Evolutionary conservation across 2,113 vertebrate species (phyloP).

Genomic region (Orthonyx spaldingii): DNA sequence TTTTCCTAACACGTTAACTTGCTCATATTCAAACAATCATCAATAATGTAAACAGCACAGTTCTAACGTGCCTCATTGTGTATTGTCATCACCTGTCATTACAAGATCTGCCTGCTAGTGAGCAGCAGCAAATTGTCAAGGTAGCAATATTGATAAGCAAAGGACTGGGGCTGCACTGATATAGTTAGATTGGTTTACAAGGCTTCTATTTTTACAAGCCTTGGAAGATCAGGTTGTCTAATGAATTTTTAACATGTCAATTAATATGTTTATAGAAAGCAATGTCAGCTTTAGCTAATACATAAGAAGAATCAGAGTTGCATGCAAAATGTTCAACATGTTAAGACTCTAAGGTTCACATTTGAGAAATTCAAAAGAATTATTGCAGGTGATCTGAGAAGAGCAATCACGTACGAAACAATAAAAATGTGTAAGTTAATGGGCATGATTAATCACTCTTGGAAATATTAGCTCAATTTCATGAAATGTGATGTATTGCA

Average conservation of each 20-base stretch:
- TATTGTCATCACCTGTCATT: neutral
- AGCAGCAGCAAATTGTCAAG: neutral
- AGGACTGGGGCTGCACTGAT: slow-evolving; percentile 63
- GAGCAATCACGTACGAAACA: neutral
- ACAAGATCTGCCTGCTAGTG: neutral
- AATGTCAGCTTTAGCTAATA: slow-evolving; percentile 30
- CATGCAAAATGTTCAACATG: slow-evolving; percentile 17
- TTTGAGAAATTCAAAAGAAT: neutral
- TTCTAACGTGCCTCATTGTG: neutral
- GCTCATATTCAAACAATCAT: neutral
- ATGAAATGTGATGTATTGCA: neutral
- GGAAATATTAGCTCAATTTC: neutral
- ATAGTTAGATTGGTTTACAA: slow-evolving; percentile 58
- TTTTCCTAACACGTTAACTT: neutral
- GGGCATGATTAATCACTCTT: neutral
- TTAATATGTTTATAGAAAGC: slow-evolving; percentile 50
- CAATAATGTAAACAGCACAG: neutral
- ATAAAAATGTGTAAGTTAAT: neutral
- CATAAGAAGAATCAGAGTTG: slow-evolving; percentile 61
- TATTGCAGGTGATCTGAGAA: neutral
- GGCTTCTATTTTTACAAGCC: slow-evolving; percentile 49
- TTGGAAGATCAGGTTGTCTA: slow-evolving; percentile 53
- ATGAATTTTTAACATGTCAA: slow-evolving; percentile 59
- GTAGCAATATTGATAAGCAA: slow-evolving; percentile 8
- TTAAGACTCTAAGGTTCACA: neutral